Base-by-base conservation (phyloP, 2,797 vertebrate genomes). In the Crypturellus tataupa region DNA sequence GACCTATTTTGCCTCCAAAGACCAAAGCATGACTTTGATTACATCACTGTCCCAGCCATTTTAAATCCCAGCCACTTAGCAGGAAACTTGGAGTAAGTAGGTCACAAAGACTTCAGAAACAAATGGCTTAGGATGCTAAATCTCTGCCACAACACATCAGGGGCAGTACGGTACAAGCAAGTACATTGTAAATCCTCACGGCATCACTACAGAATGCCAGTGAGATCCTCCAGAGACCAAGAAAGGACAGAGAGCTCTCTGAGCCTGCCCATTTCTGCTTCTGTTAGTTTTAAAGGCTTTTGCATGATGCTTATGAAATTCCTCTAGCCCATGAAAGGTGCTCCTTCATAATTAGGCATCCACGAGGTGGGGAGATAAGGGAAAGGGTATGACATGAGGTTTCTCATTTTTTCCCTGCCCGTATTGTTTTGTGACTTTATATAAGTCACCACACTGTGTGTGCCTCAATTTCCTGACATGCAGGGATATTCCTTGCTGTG, bases 1-100 rank as follows among this genome's bases (percentile, higher is more conserved):
- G 70, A 76, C 59, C 80, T 94, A 67, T 87, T 97, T 97, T 90
- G 56, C 89, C 91, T 72, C 60, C 64, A 25, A 40, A 10, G 87
- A 85, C 81, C 47, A 35, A 93, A 95, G 82, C 80, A 63, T 77
- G 91, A 80, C 65, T 85, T 75, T 13, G 25, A 86, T 95, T 93
- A 95, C 31, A 12, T 96, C 94, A 83, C 63, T 67, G 31, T 73
- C 90, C 78, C 67, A 94, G 65, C 39, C 79, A 85, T 85, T 90
- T 89, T 96, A 86, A 96, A 95, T 97, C 83, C 94, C 90, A 93
- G 77, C 29, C 85, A 73, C 63, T 83, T 37, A 87, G 80, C 83
- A 81, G 91, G 53, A 89, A 90, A 95, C 68, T 94, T 96, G 86
- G 70, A 82, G 72, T 85, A 97, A 95, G 58, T 91, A 94, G 92